A percentile compares a stretch with the other conserved stretches of the same genome.
These are phyloP conservation scores for Steinernema hermaphroditum DNA, from an alignment of 2,888 invertebrate genomes.

Conservation along the genomic window DNA sequence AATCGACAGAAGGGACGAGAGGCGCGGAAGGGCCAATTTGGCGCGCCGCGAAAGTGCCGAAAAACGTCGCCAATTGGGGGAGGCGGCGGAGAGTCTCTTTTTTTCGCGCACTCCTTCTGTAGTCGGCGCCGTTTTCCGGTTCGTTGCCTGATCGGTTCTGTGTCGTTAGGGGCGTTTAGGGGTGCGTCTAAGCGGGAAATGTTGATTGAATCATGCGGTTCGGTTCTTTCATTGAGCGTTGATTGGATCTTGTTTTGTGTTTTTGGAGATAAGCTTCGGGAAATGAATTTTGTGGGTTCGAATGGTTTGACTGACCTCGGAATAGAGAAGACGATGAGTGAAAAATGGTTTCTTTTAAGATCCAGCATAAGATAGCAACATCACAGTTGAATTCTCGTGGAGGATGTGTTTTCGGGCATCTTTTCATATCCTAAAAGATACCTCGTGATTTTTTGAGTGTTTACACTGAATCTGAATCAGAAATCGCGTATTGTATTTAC, in stretches of 20 bases:
- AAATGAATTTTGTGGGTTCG: no score
- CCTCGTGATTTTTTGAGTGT: no score
- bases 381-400: no score
- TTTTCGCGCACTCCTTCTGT: not conserved
- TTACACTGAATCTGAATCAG: no score
- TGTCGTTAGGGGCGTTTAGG: not conserved
- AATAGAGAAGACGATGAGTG: no score
- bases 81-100: not conserved
- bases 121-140: slow-evolving; percentile 3
- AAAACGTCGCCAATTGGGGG: slow-evolving; percentile 25
- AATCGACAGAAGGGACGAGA: slow-evolving; percentile 22
- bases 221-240: not conserved
- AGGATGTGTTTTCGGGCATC: no score
- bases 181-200: not conserved
- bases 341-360: no score
- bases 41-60: not conserved
- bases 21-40: slow-evolving; percentile 24
- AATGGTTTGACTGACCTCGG: no score
- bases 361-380: no score
- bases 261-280: no score
- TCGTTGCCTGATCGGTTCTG: not conserved
- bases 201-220: not conserved
- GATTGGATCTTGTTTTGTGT: not conserved
- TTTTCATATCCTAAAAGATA: no score
- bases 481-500: no score